Conservation (phyloP, 2,888 invertebrate genomes). For the Cantharis rufa region DNA sequence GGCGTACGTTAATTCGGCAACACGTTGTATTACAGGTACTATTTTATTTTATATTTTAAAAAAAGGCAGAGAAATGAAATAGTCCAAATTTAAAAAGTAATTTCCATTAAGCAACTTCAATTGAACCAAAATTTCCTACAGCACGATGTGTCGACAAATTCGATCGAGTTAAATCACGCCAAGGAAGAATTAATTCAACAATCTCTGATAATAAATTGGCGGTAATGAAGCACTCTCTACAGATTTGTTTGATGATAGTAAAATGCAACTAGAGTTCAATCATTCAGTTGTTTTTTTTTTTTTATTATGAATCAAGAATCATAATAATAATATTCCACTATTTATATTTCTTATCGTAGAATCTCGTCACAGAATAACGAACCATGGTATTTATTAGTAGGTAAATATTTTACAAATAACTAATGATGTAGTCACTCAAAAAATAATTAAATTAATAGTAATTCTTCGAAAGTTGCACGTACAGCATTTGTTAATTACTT, state of each 20-base stretch:
- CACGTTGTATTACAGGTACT: background rate
- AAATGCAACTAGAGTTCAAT: background rate
- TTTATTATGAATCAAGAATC: background rate
- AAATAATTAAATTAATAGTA: background rate
- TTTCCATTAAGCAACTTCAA: background rate
- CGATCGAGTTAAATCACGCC: background rate
- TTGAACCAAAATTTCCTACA: background rate
- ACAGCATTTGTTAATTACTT: background rate
- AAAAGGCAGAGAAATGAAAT: background rate
- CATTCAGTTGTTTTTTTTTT: background rate
- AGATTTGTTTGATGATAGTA: background rate
- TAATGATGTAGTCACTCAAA: background rate
- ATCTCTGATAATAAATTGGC: background rate
- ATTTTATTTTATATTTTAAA: too few relatives aligned
- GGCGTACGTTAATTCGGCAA: conserved; percentile 20
- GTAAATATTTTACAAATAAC: background rate
- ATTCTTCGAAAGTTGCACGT: background rate
- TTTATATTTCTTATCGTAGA: background rate
- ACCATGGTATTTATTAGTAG: background rate
- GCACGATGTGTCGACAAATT: background rate
- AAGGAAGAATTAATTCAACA: background rate
- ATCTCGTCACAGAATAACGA: background rate
- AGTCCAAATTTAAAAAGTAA: background rate
- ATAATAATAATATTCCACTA: background rate
- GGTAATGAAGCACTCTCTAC: background rate